Percentiles rank a stretch among this genome's conserved stretches.
phyloP scores from a whole-genome alignment of 2,113 vertebrate genomes.

The Emydocephalus ijimae region DNA sequence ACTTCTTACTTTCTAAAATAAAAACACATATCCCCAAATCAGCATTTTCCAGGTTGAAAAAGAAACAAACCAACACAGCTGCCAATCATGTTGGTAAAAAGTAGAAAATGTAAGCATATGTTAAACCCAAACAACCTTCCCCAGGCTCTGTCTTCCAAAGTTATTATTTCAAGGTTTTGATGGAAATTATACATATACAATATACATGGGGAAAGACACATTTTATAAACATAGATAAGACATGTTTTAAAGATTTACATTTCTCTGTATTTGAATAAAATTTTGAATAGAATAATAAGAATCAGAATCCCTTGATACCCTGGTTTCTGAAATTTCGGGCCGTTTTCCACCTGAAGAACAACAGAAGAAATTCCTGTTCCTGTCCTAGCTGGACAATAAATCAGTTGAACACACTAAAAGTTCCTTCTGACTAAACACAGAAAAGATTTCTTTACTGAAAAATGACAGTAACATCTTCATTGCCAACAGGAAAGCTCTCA shows the following conservation, averaged over 20 bases:
- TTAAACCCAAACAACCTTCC: slow-evolving; percentile 40
- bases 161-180: neutral
- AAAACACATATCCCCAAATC: slow-evolving; percentile 26
- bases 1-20: slow-evolving; percentile 36
- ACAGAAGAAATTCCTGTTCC: neutral
- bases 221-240: neutral
- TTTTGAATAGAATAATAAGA: neutral
- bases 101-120: slow-evolving; percentile 22
- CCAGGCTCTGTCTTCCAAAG: neutral
- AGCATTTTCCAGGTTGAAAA: slow-evolving; percentile 26
- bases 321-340: neutral
- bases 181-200: neutral
- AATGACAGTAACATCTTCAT: neutral
- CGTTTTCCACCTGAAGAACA: neutral
- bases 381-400: neutral
- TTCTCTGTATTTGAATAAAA: neutral
- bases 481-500: neutral
- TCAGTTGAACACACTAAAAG: neutral
- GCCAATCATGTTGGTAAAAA: neutral
- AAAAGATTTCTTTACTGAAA: neutral
- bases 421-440: neutral
- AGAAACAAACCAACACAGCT: neutral
- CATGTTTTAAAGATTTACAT: neutral
- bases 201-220: neutral
- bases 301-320: neutral